Evolutionary conservation across 2,113 vertebrate genomes (phyloP).

Genomic region (Aegithalos caudatus): DNA sequence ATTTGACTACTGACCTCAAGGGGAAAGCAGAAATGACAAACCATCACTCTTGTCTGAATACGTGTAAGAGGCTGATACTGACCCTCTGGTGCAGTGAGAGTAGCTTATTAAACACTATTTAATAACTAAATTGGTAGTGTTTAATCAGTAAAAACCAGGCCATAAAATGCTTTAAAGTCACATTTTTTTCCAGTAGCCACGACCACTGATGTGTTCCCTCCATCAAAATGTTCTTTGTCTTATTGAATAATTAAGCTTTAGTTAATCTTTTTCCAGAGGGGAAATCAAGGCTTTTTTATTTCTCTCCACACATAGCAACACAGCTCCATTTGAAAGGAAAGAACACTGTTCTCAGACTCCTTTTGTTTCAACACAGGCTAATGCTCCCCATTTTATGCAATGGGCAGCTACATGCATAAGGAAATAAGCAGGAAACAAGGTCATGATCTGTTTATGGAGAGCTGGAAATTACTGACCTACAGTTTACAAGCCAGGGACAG

Average conservation of each 20-base stretch:
- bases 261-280: not conserved
- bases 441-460: not conserved
- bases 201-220: not conserved
- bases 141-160: not conserved
- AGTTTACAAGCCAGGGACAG: not conserved
- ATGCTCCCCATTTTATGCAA: not conserved
- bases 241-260: not conserved
- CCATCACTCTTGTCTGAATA: not conserved
- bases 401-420: not conserved
- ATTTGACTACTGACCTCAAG: not conserved
- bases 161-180: not conserved
- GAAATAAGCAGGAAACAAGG: not conserved
- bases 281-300: not conserved
- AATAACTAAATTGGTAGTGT: not conserved
- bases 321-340: not conserved
- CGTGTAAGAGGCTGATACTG: not conserved
- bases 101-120: not conserved
- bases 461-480: not conserved
- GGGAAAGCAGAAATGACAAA: not conserved
- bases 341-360: not conserved
- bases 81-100: not conserved
- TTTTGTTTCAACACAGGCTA: not conserved
- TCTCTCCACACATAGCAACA: not conserved
- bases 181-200: not conserved
- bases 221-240: not conserved